Evolutionary conservation across 2,888 invertebrate species (phyloP).

Genomic region (Leucoptera coffeella): DNA sequence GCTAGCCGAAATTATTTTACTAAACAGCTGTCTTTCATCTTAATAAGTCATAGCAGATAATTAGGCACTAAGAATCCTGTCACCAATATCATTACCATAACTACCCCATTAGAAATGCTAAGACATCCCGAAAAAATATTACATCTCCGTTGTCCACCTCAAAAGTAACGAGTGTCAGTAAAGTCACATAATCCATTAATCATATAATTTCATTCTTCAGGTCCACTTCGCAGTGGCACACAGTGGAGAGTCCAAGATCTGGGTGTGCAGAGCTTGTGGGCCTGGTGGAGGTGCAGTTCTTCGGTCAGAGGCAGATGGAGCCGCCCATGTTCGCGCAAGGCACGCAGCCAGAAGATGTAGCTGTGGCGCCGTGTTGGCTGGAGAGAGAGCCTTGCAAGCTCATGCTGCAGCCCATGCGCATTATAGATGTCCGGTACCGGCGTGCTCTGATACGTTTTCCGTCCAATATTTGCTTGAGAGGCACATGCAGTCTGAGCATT

Average conservation of each 20-base stretch:
- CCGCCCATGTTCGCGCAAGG: slow-evolving; percentile 64
- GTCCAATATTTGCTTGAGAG: slow-evolving; percentile 87
- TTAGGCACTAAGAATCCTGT: too few species aligned
- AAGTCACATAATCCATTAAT: too few species aligned
- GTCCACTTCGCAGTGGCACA: slow-evolving; percentile 88
- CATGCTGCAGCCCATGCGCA: slow-evolving; percentile 71
- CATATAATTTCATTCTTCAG: too few species aligned
- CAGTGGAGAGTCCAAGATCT: slow-evolving; percentile 76
- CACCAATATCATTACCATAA: too few species aligned
- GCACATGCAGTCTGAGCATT: slow-evolving; percentile 77
- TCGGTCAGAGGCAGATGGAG: slow-evolving; percentile 50
- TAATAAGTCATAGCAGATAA: too few species aligned
- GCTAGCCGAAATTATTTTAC: too few species aligned
- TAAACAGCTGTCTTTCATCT: too few species aligned
- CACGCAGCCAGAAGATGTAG: slow-evolving; percentile 64
- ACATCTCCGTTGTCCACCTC: too few species aligned
- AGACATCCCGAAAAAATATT: too few species aligned
- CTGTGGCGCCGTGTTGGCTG: slow-evolving; percentile 62
- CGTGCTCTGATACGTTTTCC: slow-evolving; percentile 81
- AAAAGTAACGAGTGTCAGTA: too few species aligned
- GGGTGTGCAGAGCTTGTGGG: slow-evolving; percentile 77
- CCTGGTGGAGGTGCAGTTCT: slow-evolving; percentile 53
- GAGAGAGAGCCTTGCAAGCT: slow-evolving; percentile 67
- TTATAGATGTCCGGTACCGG: slow-evolving; percentile 66
- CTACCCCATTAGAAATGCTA: too few species aligned